Conservation (phyloP, 2,797 vertebrate genomes). For the Macropodus opercularis region DNA sequence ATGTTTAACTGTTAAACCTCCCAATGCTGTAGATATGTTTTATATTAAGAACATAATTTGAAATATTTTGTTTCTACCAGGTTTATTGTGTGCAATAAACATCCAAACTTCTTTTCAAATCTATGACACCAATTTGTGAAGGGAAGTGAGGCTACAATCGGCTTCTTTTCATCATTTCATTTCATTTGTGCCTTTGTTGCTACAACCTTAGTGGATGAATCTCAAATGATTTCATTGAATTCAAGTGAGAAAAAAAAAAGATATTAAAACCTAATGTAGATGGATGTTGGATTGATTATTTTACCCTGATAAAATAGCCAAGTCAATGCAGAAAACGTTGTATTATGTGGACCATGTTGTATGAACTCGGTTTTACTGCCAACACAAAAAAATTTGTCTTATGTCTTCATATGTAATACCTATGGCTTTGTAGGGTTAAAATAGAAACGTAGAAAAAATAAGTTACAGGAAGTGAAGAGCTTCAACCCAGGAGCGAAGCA, state of each 20-base stretch:
- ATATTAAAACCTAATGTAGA: not conserved
- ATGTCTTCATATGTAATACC: constrained; percentile 4
- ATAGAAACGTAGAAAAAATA: not conserved
- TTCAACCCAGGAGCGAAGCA: constrained; percentile 18
- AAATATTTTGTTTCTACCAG: constrained; percentile 35
- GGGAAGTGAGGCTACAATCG: constrained; percentile 34
- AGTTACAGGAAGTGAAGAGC: constrained; percentile 6
- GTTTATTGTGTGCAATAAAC: constrained; percentile 69
- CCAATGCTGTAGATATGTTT: constrained; percentile 43
- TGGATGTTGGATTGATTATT: constrained; percentile 8
- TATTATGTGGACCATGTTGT: constrained; percentile 5
- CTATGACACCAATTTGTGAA: constrained; percentile 25
- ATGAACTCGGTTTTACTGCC: constrained; percentile 29
- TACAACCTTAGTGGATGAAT: not conserved
- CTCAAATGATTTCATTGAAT: constrained; percentile 8
- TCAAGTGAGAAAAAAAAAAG: constrained; percentile 17
- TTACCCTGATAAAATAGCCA: too few relatives aligned
- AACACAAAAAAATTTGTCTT: constrained; percentile 24
- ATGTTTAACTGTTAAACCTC: constrained; percentile 55
- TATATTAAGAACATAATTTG: constrained; percentile 30
- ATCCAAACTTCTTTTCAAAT: constrained; percentile 52
- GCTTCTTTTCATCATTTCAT: not conserved
- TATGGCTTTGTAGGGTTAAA: not conserved
- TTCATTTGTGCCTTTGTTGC: constrained; percentile 15
- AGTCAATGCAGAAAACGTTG: constrained; percentile 8